Conservation (phyloP, 2,797 vertebrate genomes). For the Amblyraja radiata region DNA sequence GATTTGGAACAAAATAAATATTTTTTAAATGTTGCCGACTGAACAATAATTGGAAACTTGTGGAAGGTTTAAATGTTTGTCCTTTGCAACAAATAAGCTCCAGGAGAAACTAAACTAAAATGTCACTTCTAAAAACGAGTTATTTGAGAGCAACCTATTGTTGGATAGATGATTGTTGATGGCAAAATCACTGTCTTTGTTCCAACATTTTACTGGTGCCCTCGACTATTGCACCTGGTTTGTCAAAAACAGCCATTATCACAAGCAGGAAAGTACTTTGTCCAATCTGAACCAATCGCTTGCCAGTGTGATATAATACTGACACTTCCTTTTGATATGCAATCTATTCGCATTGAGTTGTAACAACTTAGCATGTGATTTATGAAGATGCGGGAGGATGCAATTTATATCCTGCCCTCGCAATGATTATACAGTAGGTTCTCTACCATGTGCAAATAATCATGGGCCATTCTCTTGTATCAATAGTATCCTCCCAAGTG, state of each 20-base stretch:
- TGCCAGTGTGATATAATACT: not conserved
- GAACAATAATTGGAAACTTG: no score
- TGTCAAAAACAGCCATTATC: not conserved
- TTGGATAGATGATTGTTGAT: not conserved
- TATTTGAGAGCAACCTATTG: not conserved
- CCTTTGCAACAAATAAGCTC: not conserved
- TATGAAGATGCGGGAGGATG: not conserved
- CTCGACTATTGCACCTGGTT: not conserved
- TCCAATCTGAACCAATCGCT: not conserved
- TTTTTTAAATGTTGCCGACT: no score
- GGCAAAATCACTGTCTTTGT: not conserved
- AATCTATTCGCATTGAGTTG: not conserved
- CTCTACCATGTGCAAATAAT: not conserved
- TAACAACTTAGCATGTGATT: not conserved
- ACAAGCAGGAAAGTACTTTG: not conserved
- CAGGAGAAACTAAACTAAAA: not conserved
- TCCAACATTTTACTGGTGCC: not conserved
- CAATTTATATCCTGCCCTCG: not conserved
- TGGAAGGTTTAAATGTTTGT: not conserved
- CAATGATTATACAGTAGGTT: not conserved
- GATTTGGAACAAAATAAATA: not conserved
- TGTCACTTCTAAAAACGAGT: not conserved
- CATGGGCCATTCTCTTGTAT: not conserved
- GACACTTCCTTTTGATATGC: not conserved
- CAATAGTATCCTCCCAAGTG: not conserved